Evolutionary conservation across 1,140 invertebrate species (phyloP).

Genomic region (Matsumurasca onukii): DNA sequence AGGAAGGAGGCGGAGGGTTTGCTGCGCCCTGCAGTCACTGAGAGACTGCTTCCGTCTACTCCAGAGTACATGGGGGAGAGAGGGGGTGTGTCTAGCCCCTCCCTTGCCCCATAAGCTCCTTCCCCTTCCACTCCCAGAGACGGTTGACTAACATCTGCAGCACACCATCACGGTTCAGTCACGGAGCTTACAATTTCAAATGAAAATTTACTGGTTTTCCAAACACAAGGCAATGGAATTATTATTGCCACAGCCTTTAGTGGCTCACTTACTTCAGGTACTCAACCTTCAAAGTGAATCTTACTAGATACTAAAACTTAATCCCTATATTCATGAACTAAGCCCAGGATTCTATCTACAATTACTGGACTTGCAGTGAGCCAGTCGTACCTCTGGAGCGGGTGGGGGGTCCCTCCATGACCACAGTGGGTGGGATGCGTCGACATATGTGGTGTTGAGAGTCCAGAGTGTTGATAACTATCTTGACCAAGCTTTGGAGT

Average conservation of each 20-base stretch:
- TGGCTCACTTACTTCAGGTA: too few species aligned
- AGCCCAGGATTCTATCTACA: too few species aligned
- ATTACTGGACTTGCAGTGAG: too few species aligned
- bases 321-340: too few species aligned
- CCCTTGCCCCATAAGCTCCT: constrained; percentile 27
- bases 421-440: constrained; percentile 72
- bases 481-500: constrained; percentile 79
- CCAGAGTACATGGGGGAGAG: constrained; percentile 53
- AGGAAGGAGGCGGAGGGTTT: constrained; percentile 45
- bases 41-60: constrained; percentile 43
- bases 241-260: too few species aligned
- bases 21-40: constrained; percentile 48
- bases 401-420: constrained; percentile 64
- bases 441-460: constrained; percentile 86
- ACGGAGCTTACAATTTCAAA: too few species aligned
- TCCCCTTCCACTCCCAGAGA: constrained; percentile 69
- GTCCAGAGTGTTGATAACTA: constrained; percentile 93
- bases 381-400: constrained; percentile 71
- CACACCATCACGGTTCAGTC: too few species aligned
- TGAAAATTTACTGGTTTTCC: too few species aligned
- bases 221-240: too few species aligned
- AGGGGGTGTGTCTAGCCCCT: constrained; percentile 50
- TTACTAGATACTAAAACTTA: too few species aligned
- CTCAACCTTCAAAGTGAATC: too few species aligned
- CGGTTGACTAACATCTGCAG: constrained; percentile 70